Percentiles rank a stretch among this genome's conserved stretches.
Conservation (phyloP, 1,140 invertebrate species). For the Drosophila kohkoa region DNA sequence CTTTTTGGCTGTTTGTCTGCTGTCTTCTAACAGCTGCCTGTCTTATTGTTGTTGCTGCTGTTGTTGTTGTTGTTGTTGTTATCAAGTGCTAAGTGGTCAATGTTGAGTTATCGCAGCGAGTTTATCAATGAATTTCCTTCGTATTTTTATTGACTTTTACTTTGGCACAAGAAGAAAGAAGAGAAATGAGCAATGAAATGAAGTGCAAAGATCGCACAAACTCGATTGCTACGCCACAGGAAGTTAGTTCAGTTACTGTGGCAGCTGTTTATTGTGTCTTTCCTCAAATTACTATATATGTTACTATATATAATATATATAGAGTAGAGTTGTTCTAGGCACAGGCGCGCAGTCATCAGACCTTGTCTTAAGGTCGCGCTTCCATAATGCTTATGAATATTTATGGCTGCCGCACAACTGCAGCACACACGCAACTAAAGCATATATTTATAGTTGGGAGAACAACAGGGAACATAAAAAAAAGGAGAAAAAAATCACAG, state of each 20-base stretch:
- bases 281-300: too few species aligned
- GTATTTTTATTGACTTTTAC: conserved; percentile 76
- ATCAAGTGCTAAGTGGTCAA: conserved; percentile 52
- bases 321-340: not conserved
- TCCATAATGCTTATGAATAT: conserved; percentile 37
- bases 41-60: not conserved
- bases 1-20: not conserved
- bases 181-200: conserved; percentile 57
- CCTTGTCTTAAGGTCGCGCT: conserved; percentile 52
- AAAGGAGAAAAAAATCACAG: conserved; percentile 44
- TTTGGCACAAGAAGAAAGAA: conserved; percentile 45
- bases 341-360: conserved; percentile 22
- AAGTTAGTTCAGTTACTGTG: conserved; percentile 42
- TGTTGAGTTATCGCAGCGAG: conserved; percentile 57
- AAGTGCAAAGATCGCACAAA: conserved; percentile 61
- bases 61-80: conserved; percentile 21
- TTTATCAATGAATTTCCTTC: conserved; percentile 81
- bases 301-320: too few species aligned
- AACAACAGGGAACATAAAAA: too few species aligned
- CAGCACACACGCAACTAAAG: conserved; percentile 30
- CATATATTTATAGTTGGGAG: conserved; percentile 29
- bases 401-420: conserved; percentile 35
- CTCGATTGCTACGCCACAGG: conserved; percentile 38
- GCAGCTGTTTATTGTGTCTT: conserved; percentile 18
- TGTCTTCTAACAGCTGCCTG: conserved; percentile 72